Percentiles rank a stretch among this genome's conserved stretches.
These are phyloP conservation scores for Atta texana DNA, from an alignment of 1,140 invertebrate genomes.

Conservation along the genomic window DNA sequence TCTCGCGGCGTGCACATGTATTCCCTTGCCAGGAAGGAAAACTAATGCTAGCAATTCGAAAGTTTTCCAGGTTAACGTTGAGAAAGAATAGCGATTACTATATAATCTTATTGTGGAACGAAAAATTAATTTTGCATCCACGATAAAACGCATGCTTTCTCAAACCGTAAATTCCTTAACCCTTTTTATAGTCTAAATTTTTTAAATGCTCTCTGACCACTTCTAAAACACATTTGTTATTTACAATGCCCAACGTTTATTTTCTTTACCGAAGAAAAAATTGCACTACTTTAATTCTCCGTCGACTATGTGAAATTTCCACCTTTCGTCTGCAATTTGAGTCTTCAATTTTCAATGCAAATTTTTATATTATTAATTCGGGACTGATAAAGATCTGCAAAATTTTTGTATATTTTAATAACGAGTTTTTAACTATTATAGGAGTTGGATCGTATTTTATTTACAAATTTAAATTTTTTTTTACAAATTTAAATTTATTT, in stretches of 20 bases:
- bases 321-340: no score
- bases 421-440: no score
- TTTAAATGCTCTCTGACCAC: not conserved
- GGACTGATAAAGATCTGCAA: no score
- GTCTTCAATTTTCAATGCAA: no score
- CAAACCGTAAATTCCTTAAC: not conserved
- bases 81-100: slow-evolving; percentile 46
- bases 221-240: not conserved
- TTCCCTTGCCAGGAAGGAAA: slow-evolving; percentile 29
- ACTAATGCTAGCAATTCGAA: slow-evolving; percentile 57
- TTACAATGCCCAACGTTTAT: not conserved
- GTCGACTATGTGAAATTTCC: no score
- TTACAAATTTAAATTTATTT: no score
- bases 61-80: slow-evolving; percentile 40
- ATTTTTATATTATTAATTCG: no score
- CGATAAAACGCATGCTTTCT: slow-evolving; percentile 27
- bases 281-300: not conserved
- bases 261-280: not conserved
- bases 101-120: slow-evolving; percentile 25
- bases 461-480: no score
- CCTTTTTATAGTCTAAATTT: slow-evolving; percentile 2
- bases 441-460: no score
- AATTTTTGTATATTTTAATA: no score
- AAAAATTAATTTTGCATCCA: slow-evolving; percentile 59
- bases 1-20: slow-evolving; percentile 19